Evolutionary conservation across 2,113 vertebrate genomes (phyloP).

Genomic region (Hippopotamus amphibius): DNA sequence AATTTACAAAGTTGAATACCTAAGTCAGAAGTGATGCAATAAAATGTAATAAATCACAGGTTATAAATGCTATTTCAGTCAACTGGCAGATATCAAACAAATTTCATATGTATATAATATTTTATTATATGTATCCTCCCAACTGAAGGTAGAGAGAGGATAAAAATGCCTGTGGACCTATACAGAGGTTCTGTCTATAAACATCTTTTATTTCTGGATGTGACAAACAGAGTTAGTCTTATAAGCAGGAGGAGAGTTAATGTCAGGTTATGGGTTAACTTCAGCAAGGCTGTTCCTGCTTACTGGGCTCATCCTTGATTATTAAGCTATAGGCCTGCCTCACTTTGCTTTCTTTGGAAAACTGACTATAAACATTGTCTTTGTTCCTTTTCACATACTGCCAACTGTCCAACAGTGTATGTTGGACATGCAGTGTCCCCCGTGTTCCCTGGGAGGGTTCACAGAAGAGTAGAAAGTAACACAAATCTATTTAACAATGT

Average conservation of each 20-base stretch:
- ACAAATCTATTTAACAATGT: neutral
- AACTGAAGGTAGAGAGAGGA: neutral
- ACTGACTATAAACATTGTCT: too few species aligned
- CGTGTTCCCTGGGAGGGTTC: neutral
- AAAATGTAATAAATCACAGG: neutral
- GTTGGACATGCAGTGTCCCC: neutral
- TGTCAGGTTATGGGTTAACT: neutral
- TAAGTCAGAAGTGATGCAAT: neutral
- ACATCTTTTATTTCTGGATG: neutral
- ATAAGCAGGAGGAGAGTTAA: neutral
- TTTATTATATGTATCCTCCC: neutral
- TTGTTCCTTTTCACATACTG: neutral
- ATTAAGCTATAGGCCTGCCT: neutral
- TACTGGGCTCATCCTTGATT: neutral
- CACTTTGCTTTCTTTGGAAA: neutral
- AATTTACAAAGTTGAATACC: neutral
- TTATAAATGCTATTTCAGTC: neutral
- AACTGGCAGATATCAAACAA: neutral
- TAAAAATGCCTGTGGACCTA: neutral
- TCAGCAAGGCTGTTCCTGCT: neutral
- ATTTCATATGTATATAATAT: neutral
- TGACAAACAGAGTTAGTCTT: neutral
- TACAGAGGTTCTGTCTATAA: accelerated
- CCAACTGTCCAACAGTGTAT: neutral
- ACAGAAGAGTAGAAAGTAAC: neutral